Percentiles rank a stretch among this genome's conserved stretches.
Evolutionary conservation across 1,140 invertebrate species (phyloP).

Genomic region (Bombyx mandarina): DNA sequence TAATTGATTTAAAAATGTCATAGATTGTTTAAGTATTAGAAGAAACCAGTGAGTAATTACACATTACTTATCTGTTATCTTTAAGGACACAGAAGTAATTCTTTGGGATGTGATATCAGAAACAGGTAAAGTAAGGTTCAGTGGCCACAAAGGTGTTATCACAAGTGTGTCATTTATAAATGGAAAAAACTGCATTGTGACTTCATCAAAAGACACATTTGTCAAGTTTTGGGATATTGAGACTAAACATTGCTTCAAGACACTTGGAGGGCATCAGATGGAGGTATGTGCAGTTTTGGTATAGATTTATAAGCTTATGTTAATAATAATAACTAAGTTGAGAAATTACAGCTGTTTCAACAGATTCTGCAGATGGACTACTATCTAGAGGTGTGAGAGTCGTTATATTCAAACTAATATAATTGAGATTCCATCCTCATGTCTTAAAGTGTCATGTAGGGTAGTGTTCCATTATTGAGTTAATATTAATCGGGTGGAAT

Average conservation of each 20-base stretch:
- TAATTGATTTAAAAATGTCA: no score
- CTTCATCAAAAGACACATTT: conserved; percentile 94
- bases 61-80: background rate
- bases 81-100: conserved; percentile 92
- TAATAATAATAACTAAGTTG: no score
- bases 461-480: no score
- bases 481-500: no score
- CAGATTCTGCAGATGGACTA: no score
- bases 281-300: conserved; percentile 68
- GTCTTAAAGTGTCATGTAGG: no score
- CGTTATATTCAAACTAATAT: no score
- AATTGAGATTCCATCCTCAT: no score
- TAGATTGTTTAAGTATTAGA: background rate
- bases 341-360: no score
- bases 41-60: background rate
- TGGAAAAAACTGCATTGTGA: conserved; percentile 83
- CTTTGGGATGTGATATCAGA: conserved; percentile 96
- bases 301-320: background rate
- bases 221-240: conserved; percentile 98
- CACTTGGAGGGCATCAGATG: conserved; percentile 84
- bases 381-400: no score
- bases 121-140: conserved; percentile 88
- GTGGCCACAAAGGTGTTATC: conserved; percentile 93
- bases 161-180: conserved; percentile 90
- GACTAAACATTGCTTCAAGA: conserved; percentile 96